A percentile compares a stretch with the other conserved stretches of the same genome.
These are phyloP conservation scores for Melanotaenia pygmaea DNA, from an alignment of 2,797 vertebrate genomes.

Conservation along the genomic window DNA sequence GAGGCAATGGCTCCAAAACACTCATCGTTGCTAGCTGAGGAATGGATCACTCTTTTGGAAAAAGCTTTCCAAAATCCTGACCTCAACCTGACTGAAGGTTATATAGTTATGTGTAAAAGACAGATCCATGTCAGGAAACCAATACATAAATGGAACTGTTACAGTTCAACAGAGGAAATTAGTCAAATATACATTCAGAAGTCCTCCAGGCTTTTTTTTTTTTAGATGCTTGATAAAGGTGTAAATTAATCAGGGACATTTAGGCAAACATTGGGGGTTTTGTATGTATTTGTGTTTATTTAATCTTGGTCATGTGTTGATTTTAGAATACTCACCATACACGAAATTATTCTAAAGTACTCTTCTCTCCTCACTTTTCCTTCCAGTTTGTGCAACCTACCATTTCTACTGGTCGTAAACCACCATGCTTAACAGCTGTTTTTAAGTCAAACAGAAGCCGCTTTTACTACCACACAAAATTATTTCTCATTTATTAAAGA, in stretches of 20 bases:
- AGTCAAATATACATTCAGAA: too few species aligned
- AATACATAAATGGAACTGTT: background rate
- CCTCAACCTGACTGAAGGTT: background rate
- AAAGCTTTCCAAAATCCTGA: too few species aligned
- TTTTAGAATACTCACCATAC: background rate
- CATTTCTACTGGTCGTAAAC: background rate
- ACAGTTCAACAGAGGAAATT: background rate
- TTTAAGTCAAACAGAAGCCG: background rate
- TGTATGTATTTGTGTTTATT: background rate
- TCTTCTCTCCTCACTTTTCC: too few species aligned
- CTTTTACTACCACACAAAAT: background rate
- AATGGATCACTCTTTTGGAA: too few species aligned
- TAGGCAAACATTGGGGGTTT: background rate
- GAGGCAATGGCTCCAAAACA: too few species aligned
- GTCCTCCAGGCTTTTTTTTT: too few species aligned
- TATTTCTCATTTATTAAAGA: background rate
- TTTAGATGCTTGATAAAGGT: too few species aligned
- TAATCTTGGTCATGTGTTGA: background rate
- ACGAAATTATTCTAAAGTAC: too few species aligned
- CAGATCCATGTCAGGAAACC: background rate
- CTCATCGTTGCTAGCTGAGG: too few species aligned
- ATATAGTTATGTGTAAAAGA: background rate
- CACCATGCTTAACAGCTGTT: background rate
- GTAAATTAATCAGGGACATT: background rate
- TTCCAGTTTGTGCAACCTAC: background rate